Percentiles rank a stretch among this genome's conserved stretches.
phyloP scores from a whole-genome alignment of 2,888 invertebrate genomes.

The Byasa hedistus region DNA sequence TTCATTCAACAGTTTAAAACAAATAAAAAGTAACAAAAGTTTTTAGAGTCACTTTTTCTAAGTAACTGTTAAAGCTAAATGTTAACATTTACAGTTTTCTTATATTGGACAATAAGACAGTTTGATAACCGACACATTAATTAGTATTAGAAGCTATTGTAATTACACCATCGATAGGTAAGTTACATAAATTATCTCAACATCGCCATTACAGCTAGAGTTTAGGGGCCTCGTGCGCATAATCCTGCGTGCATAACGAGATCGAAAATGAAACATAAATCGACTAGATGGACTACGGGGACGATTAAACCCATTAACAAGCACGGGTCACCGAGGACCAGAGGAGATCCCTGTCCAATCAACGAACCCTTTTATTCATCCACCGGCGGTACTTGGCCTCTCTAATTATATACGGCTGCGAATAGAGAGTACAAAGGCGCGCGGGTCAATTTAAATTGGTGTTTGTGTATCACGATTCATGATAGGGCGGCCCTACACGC shows the following conservation, averaged over 20 bases:
- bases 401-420: constrained; percentile 34
- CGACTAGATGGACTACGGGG: constrained; percentile 69
- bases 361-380: constrained; percentile 29
- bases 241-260: constrained; percentile 74
- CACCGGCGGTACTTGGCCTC: constrained; percentile 19
- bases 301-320: constrained; percentile 79
- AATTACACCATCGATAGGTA: background rate
- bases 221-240: constrained; percentile 59
- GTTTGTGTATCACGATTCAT: constrained; percentile 75
- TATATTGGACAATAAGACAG: too few relatives aligned
- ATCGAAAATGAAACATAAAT: constrained; percentile 81
- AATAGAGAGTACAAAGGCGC: constrained; percentile 48
- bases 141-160: background rate
- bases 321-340: constrained; percentile 64
- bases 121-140: too few relatives aligned
- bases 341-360: constrained; percentile 42
- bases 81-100: too few relatives aligned
- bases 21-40: too few relatives aligned
- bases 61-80: too few relatives aligned
- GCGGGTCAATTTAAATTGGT: constrained; percentile 59
- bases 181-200: constrained; percentile 42
- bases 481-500: constrained; percentile 69
- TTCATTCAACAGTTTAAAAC: too few relatives aligned
- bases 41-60: too few relatives aligned
- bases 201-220: constrained; percentile 61